Evolutionary conservation across 2,113 vertebrate genomes (phyloP).

Genomic region (Barbus barbus): DNA sequence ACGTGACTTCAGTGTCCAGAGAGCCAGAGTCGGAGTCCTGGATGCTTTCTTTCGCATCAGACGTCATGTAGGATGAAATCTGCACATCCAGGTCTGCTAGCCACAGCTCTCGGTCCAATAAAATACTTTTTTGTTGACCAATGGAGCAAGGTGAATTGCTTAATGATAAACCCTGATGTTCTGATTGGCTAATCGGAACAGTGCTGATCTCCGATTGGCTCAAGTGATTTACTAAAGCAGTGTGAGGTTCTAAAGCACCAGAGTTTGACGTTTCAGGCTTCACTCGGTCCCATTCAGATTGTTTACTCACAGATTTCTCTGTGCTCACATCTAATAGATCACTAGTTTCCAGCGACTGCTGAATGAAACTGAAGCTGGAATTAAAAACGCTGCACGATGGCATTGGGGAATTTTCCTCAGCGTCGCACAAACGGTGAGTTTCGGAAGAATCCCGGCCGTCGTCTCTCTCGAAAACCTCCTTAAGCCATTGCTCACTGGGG

Average conservation of each 20-base stretch:
- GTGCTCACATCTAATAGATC: slow-evolving; percentile 43
- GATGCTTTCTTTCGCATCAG: slow-evolving; percentile 22
- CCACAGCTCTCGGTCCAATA: slow-evolving; percentile 57
- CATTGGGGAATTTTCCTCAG: not conserved
- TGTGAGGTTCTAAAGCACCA: slow-evolving; percentile 32
- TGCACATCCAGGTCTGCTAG: not conserved
- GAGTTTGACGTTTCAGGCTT: slow-evolving; percentile 18
- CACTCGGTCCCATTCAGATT: not conserved
- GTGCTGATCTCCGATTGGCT: slow-evolving; percentile 5
- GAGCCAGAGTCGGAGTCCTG: slow-evolving; percentile 64
- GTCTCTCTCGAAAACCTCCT: not conserved
- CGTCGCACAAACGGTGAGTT: not conserved
- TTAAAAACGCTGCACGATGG: slow-evolving; percentile 63
- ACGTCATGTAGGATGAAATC: not conserved
- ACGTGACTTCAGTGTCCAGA: slow-evolving; percentile 72
- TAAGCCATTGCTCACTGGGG: slow-evolving; percentile 47
- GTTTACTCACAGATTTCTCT: not conserved
- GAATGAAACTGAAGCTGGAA: slow-evolving; percentile 92
- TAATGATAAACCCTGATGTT: not conserved
- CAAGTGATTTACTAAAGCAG: slow-evolving; percentile 19
- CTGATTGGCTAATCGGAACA: not conserved
- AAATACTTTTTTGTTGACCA: slow-evolving; percentile 37
- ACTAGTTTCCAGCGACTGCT: slow-evolving; percentile 72
- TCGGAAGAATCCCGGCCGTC: not conserved
- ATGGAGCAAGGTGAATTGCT: not conserved